A percentile compares a stretch with the other conserved stretches of the same genome.
phyloP scores from a whole-genome alignment of 2,797 vertebrate genomes.

The Melanogrammus aeglefinus region DNA sequence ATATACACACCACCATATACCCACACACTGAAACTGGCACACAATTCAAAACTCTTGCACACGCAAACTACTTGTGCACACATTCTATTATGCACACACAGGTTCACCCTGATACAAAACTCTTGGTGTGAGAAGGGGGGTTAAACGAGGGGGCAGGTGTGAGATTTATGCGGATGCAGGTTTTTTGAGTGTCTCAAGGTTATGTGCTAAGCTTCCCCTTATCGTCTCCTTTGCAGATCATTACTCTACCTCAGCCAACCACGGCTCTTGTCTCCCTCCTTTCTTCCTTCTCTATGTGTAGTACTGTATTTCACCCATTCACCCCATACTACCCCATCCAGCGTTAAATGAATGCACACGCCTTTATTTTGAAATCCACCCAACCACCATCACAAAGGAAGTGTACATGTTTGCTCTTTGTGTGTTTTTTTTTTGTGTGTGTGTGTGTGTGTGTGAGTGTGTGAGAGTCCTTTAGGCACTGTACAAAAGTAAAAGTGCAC shows the following conservation, averaged over 20 bases:
- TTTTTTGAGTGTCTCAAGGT: neutral
- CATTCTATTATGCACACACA: no score
- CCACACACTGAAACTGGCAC: no score
- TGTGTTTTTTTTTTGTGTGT: neutral
- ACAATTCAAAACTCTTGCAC: no score
- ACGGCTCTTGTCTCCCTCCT: neutral
- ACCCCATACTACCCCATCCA: slow-evolving; percentile 15
- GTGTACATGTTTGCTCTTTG: neutral
- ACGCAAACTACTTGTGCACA: no score
- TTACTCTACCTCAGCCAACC: neutral
- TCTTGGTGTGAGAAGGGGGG: no score
- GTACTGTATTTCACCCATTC: neutral
- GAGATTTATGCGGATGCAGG: no score
- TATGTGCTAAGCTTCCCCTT: slow-evolving; percentile 15
- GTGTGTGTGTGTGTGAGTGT: neutral
- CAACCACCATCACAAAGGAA: neutral
- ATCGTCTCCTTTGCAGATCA: no score
- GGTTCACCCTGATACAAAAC: neutral
- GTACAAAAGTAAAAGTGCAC: neutral
- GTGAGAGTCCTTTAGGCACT: neutral
- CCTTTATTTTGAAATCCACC: neutral
- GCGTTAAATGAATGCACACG: slow-evolving; percentile 25
- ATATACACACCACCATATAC: no score
- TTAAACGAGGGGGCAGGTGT: no score
- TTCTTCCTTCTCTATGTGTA: neutral